Evolutionary conservation across 2,888 invertebrate genomes (phyloP).

Genomic region (Tachina fera): DNA sequence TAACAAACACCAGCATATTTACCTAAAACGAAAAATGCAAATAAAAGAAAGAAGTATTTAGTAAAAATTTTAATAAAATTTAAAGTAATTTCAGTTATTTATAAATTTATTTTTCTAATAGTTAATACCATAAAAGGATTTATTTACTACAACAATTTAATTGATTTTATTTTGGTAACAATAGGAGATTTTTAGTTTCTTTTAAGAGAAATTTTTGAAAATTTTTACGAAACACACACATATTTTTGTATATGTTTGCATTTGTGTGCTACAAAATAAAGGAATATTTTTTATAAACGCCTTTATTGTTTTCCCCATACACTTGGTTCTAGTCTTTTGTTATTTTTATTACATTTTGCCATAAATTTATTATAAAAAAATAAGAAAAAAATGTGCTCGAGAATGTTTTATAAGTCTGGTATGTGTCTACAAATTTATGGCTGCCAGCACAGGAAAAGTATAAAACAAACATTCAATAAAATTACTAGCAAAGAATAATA

Average conservation of each 20-base stretch:
- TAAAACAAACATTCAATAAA: constrained; percentile 26
- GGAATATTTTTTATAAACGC: background rate
- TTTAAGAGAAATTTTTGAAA: background rate
- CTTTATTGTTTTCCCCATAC: constrained; percentile 1
- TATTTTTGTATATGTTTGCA: too few relatives aligned
- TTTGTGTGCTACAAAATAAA: background rate
- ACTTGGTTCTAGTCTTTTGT: background rate
- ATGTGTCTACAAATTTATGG: constrained; percentile 69
- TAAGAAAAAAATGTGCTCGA: background rate
- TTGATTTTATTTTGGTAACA: constrained; percentile 26
- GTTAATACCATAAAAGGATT: constrained; percentile 10
- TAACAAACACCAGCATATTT: constrained; percentile 34
- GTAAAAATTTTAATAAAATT: background rate
- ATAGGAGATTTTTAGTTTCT: constrained; percentile 1
- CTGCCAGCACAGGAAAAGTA: constrained; percentile 5
- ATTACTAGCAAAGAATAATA: constrained; percentile 21
- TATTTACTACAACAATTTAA: constrained; percentile 47
- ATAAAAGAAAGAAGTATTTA: constrained; percentile 2
- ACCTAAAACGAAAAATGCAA: constrained; percentile 35
- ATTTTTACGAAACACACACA: background rate
- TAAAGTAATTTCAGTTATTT: background rate
- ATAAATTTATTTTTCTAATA: background rate
- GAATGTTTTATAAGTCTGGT: constrained; percentile 60
- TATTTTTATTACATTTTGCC: background rate
- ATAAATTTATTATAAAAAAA: constrained; percentile 18